These are phyloP conservation scores for Xenus cinereus DNA, from an alignment of 2,113 vertebrate genomes.

Conservation along the genomic window DNA sequence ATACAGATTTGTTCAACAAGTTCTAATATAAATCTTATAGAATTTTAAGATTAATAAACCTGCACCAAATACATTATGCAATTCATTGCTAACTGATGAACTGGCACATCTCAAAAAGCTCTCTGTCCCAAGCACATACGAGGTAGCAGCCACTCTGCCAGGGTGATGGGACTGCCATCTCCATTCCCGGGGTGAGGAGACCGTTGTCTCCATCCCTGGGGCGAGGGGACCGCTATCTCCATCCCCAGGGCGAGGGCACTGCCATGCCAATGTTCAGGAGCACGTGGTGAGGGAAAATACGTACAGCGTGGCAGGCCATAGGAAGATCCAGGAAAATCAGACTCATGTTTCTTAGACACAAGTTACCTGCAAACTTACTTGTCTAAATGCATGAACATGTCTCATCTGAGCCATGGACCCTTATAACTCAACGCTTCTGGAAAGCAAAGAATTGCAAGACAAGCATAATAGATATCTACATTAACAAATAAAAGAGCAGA, in stretches of 20 bases:
- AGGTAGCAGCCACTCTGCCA: not conserved
- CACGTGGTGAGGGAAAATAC: rapidly evolving
- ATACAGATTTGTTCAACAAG: not conserved
- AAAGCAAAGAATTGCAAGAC: not conserved
- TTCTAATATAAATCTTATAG: not conserved
- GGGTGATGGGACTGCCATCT: not conserved
- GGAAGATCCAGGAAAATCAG: not conserved
- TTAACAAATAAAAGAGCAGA: not conserved
- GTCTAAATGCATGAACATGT: not conserved
- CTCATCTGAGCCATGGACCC: not conserved
- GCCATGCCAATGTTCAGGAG: not conserved
- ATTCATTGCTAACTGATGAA: not conserved
- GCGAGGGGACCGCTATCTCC: too few relatives aligned
- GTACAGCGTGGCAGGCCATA: not conserved
- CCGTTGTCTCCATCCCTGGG: too few relatives aligned
- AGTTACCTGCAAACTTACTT: not conserved
- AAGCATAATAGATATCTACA: not conserved
- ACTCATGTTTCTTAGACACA: not conserved
- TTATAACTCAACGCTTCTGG: not conserved
- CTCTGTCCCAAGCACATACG: not conserved
- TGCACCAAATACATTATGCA: not conserved
- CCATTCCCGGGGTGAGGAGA: too few relatives aligned
- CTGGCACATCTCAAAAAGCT: not conserved
- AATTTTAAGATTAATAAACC: not conserved
- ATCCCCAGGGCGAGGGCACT: too few relatives aligned